Evolutionary conservation across 1,140 invertebrate genomes (phyloP).

Genomic region (Bombus superbus): DNA sequence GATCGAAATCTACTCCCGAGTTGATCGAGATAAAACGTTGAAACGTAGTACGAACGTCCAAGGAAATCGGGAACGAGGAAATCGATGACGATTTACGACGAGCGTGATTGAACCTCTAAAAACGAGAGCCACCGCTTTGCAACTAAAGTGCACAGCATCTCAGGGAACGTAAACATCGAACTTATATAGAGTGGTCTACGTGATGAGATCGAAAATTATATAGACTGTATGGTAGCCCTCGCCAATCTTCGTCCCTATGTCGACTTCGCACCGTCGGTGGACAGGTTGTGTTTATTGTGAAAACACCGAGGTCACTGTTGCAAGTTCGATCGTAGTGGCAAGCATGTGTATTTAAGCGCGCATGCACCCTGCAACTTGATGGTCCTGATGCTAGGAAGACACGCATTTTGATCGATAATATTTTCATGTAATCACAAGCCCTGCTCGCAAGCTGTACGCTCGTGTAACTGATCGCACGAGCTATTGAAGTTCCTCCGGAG

Average conservation of each 20-base stretch:
- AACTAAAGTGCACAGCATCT: constrained; percentile 31
- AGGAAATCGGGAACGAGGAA: constrained; percentile 29
- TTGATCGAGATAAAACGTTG: constrained; percentile 25
- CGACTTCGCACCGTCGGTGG: constrained; percentile 67
- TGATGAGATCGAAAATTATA: constrained; percentile 55
- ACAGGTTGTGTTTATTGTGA: constrained; percentile 82
- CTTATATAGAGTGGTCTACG: constrained; percentile 28
- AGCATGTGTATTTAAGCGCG: constrained; percentile 61
- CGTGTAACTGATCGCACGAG: neutral
- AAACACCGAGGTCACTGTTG: constrained; percentile 71
- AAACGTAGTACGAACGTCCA: constrained; percentile 35
- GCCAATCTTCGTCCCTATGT: constrained; percentile 26
- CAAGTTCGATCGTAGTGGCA: constrained; percentile 50
- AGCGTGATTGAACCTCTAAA: constrained; percentile 46
- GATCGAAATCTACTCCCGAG: neutral
- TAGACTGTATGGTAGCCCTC: constrained; percentile 31
- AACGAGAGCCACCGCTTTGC: constrained; percentile 39
- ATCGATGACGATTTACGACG: constrained; percentile 48
- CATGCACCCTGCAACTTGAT: constrained; percentile 44
- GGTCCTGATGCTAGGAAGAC: constrained; percentile 55
- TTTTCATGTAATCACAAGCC: constrained; percentile 58
- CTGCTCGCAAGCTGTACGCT: no score
- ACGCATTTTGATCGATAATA: constrained; percentile 70
- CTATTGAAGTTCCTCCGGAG: neutral
- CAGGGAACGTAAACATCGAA: constrained; percentile 27